Conservation (phyloP, 1,140 invertebrate species). For the Cyrtorhinus lividipennis region DNA sequence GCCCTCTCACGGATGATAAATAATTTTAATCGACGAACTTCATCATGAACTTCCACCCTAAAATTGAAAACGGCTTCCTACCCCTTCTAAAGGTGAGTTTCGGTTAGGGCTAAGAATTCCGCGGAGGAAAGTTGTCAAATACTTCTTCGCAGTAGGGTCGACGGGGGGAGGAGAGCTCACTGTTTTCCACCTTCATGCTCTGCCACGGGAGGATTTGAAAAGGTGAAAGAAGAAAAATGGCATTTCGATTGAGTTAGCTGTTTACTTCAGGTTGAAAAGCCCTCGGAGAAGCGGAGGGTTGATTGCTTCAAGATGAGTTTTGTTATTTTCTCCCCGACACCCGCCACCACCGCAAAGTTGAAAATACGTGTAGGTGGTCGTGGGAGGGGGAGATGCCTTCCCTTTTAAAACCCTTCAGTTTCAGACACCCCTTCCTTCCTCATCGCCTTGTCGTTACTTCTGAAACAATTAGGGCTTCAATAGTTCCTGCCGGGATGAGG, state of each 20-base stretch:
- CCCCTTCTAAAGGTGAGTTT: no score
- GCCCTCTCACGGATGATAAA: no score
- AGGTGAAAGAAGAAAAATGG: slow-evolving; percentile 12
- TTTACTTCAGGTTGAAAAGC: not conserved
- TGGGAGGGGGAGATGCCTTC: not conserved
- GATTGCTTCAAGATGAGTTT: slow-evolving; percentile 15
- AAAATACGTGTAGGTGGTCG: not conserved
- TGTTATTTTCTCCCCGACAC: not conserved
- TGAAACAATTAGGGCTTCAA: not conserved
- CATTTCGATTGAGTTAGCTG: slow-evolving; percentile 11
- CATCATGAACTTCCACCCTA: no score
- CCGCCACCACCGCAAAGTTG: not conserved
- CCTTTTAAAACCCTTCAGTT: not conserved
- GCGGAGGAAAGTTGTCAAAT: slow-evolving; percentile 2
- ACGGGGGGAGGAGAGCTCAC: not conserved
- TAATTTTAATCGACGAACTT: no score
- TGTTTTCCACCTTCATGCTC: no score
- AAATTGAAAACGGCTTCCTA: no score
- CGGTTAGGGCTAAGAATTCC: not conserved
- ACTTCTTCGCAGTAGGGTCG: not conserved
- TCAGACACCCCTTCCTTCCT: not conserved
- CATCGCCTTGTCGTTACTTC: no score
- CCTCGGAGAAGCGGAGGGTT: slow-evolving; percentile 1
- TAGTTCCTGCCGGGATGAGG: no score
- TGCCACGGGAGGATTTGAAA: not conserved